These are phyloP conservation scores for Halictus quadricinctus DNA, from an alignment of 2,888 invertebrate genomes.

Conservation along the genomic window DNA sequence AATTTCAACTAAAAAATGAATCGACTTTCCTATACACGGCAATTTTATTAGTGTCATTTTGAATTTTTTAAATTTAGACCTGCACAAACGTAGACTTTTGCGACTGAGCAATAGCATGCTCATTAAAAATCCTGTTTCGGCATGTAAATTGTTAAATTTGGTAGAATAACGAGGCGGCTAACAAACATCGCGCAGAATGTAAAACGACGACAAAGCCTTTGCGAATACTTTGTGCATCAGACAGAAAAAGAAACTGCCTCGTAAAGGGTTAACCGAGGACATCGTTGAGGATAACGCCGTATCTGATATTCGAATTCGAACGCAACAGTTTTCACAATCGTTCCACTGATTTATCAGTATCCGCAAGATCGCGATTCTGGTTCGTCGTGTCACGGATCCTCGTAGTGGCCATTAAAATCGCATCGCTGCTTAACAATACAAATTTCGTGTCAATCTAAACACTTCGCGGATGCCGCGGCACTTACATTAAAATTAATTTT, in stretches of 20 bases:
- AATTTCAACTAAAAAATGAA: neutral
- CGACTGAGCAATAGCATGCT: neutral
- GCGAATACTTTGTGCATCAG: neutral
- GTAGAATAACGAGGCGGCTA: neutral
- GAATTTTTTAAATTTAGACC: neutral
- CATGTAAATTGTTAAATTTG: neutral
- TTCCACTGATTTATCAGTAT: neutral
- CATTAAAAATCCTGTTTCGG: neutral
- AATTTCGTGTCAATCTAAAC: neutral
- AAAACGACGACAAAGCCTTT: neutral
- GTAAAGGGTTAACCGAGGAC: neutral
- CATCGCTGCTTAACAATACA: neutral
- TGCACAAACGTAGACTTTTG: neutral
- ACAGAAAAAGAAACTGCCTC: neutral
- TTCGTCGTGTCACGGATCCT: neutral
- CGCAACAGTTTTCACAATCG: neutral
- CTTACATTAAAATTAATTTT: neutral
- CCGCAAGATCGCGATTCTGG: neutral
- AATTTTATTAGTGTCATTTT: neutral
- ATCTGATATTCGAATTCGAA: neutral
- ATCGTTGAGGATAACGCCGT: neutral
- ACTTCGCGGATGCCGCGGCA: neutral
- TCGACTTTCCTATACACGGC: neutral
- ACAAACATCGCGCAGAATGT: neutral
- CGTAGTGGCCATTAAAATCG: slow-evolving; percentile 5